These are phyloP conservation scores for Aricia agestis DNA, from an alignment of 1,140 invertebrate genomes.

Conservation along the genomic window DNA sequence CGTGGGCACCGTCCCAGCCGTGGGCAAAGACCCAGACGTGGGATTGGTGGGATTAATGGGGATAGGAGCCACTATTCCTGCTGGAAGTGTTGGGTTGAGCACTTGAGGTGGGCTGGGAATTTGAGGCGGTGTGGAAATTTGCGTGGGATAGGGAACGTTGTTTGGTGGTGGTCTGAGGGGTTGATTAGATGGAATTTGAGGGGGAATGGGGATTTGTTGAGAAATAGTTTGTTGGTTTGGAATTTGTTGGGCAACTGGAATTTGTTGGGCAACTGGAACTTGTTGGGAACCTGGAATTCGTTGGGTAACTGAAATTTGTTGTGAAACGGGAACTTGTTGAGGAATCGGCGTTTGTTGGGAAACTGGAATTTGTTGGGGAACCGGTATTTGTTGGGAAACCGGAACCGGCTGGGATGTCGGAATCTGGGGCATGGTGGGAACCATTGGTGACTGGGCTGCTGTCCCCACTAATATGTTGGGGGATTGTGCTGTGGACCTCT, in stretches of 20 bases:
- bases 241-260: background rate
- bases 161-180: background rate
- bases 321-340: background rate
- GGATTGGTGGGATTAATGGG: background rate
- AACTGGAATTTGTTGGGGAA: background rate
- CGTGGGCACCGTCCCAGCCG: too few species aligned
- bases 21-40: constrained; percentile 4
- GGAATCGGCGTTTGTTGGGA: background rate
- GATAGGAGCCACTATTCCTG: background rate
- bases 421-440: background rate
- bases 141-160: background rate
- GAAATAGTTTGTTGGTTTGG: background rate
- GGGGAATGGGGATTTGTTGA: background rate
- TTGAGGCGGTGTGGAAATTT: background rate
- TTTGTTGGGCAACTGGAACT: background rate
- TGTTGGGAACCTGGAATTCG: background rate
- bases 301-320: too few species aligned
- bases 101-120: background rate
- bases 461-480: constrained; percentile 38
- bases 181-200: background rate
- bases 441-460: constrained; percentile 38
- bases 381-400: background rate
- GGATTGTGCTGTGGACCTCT: constrained; percentile 34
- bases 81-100: background rate
- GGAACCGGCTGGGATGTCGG: background rate